Percentiles rank a stretch among this genome's conserved stretches.
phyloP scores from a whole-genome alignment of 2,113 vertebrate genomes.

The Myotis brandtii region DNA sequence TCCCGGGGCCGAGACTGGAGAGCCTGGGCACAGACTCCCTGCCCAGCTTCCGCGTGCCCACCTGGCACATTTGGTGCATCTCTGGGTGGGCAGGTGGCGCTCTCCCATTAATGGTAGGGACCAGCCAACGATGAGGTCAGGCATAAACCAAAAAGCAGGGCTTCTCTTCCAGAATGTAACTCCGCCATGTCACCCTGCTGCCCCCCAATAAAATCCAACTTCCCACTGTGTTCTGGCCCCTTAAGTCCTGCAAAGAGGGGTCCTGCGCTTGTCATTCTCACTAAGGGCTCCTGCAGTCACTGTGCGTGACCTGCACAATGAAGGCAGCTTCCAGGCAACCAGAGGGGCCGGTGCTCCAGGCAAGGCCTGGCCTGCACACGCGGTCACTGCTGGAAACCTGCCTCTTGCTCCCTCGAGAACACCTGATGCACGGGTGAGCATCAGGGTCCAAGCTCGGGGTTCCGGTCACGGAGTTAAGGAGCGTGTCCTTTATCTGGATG shows the following conservation, averaged over 20 bases:
- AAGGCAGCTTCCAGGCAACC: not conserved
- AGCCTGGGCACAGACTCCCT: fast-evolving
- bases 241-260: not conserved
- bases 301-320: too few species aligned
- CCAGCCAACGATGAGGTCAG: not conserved
- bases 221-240: not conserved
- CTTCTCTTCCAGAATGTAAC: not conserved
- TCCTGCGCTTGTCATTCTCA: not conserved
- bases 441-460: not conserved
- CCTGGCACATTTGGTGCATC: too few species aligned
- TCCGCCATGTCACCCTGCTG: not conserved
- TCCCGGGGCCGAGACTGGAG: not conserved
- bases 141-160: not conserved
- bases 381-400: fast-evolving
- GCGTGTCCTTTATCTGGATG: not conserved
- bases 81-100: not conserved
- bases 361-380: not conserved
- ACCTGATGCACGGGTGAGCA: not conserved
- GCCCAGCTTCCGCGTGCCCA: fast-evolving
- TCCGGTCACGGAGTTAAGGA: not conserved
- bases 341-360: not conserved
- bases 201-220: not conserved
- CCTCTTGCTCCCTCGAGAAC: not conserved
- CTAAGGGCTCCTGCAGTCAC: not conserved
- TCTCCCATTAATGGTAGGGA: not conserved